Conservation (phyloP, 1,140 invertebrate species). For the Drosophila orosa region DNA sequence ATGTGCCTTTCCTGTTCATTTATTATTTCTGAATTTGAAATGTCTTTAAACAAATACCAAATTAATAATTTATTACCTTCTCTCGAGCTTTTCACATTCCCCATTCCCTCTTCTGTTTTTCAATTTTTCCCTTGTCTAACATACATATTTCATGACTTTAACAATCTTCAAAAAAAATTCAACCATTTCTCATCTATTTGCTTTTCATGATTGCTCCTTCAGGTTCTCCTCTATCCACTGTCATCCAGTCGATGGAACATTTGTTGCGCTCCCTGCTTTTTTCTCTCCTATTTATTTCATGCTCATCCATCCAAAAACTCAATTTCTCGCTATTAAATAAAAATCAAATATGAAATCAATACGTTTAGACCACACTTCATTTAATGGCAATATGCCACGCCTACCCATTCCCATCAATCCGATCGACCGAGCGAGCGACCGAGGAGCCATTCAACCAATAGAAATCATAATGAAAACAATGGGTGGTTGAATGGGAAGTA, state of each 20-base stretch:
- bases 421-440: not conserved
- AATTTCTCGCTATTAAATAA: slow-evolving; percentile 70
- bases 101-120: not conserved
- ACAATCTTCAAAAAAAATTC: not conserved
- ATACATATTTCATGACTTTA: slow-evolving; percentile 7
- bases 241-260: slow-evolving; percentile 9
- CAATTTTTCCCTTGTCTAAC: slow-evolving; percentile 5
- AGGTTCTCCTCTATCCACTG: not conserved
- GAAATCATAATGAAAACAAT: slow-evolving; percentile 67
- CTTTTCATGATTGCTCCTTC: slow-evolving; percentile 10
- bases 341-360: slow-evolving; percentile 77
- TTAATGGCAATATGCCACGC: slow-evolving; percentile 48
- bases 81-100: not conserved
- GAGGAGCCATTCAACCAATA: slow-evolving; percentile 41
- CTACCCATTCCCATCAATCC: slow-evolving; percentile 21
- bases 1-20: no score
- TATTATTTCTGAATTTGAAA: not conserved
- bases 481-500: slow-evolving; percentile 24
- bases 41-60: not conserved
- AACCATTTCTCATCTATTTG: slow-evolving; percentile 32
- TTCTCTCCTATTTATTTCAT: slow-evolving; percentile 14
- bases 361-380: slow-evolving; percentile 61
- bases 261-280: slow-evolving; percentile 10
- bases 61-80: not conserved
- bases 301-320: slow-evolving; percentile 59